phyloP scores from a whole-genome alignment of 92 coral and sea anemone genomes.

The Phenganax subtilis region DNA sequence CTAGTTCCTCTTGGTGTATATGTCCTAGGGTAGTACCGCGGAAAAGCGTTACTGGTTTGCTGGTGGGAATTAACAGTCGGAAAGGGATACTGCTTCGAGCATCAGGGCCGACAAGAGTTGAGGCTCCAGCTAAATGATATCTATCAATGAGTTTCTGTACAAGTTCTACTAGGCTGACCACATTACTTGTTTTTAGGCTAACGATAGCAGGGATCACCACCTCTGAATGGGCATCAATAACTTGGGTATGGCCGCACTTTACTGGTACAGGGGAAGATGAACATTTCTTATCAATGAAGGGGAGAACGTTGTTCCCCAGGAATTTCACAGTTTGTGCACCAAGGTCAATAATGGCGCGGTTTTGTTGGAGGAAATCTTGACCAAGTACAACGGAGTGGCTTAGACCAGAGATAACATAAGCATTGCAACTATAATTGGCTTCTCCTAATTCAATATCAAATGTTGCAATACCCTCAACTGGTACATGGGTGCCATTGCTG shows the following conservation, averaged over 20 bases:
- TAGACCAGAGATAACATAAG: background rate
- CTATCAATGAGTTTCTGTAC: background rate
- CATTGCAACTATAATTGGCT: background rate
- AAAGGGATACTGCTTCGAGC: conserved; percentile 4
- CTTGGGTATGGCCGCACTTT: background rate
- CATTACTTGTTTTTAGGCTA: background rate
- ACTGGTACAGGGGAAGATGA: background rate
- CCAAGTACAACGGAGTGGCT: too few species aligned
- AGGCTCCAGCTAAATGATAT: background rate
- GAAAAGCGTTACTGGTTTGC: conserved; percentile 27
- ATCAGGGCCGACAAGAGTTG: background rate
- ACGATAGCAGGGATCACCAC: background rate
- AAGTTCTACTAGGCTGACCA: background rate
- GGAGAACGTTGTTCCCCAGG: conserved; percentile 6
- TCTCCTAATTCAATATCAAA: background rate
- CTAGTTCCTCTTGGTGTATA: background rate
- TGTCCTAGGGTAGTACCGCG: conserved; percentile 13
- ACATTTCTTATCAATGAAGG: background rate
- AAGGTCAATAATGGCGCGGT: conserved; percentile 7
- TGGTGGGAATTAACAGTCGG: conserved; percentile 28
- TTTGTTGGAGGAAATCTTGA: conserved; percentile 11
- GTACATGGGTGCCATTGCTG: conserved; percentile 18
- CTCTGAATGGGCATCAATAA: conserved; percentile 16
- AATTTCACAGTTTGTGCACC: background rate
- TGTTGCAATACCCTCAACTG: background rate